Evolutionary conservation across 2,888 invertebrate species (phyloP).

Genomic region (Tipula confusa): DNA sequence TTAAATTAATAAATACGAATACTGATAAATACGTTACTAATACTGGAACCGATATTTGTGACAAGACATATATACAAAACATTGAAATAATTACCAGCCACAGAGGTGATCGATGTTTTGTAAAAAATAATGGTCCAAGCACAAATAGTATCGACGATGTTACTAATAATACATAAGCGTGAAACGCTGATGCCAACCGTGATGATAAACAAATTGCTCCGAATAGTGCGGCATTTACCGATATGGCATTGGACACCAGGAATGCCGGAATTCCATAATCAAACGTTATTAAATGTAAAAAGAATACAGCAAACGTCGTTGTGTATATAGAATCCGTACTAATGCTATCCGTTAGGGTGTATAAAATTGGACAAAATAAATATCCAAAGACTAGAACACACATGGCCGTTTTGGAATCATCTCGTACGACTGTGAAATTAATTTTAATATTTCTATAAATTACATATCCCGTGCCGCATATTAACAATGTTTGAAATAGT

Average conservation of each 20-base stretch:
- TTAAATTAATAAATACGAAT: slow-evolving; percentile 61
- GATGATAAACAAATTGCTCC: slow-evolving; percentile 94
- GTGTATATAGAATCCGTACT: slow-evolving; percentile 97
- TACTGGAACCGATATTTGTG: slow-evolving; percentile 55
- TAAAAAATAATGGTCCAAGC: slow-evolving; percentile 75
- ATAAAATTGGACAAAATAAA: slow-evolving; percentile 83
- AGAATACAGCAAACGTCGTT: slow-evolving; percentile 81
- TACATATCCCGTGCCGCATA: slow-evolving; percentile 61
- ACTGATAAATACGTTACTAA: slow-evolving; percentile 59
- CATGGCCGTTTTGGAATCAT: slow-evolving; percentile 71
- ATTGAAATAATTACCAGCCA: slow-evolving; percentile 54
- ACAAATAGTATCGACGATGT: slow-evolving; percentile 86
- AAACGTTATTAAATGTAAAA: slow-evolving; percentile 83
- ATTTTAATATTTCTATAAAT: slow-evolving; percentile 50
- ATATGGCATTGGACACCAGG: slow-evolving; percentile 85
- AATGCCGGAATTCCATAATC: slow-evolving; percentile 84
- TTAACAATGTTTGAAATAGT: slow-evolving; percentile 55
- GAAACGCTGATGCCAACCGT: slow-evolving; percentile 74
- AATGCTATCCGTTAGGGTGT: slow-evolving; percentile 92
- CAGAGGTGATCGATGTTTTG: slow-evolving; percentile 57
- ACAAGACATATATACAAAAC: slow-evolving; percentile 54
- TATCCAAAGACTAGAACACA: slow-evolving; percentile 84
- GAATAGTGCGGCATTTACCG: slow-evolving; percentile 91
- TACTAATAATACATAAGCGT: slow-evolving; percentile 87
- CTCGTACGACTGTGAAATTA: slow-evolving; percentile 45